A percentile compares a stretch with the other conserved stretches of the same genome.
Conservation (phyloP, 2,797 vertebrate genomes). For the Peromyscus melanophrys region DNA sequence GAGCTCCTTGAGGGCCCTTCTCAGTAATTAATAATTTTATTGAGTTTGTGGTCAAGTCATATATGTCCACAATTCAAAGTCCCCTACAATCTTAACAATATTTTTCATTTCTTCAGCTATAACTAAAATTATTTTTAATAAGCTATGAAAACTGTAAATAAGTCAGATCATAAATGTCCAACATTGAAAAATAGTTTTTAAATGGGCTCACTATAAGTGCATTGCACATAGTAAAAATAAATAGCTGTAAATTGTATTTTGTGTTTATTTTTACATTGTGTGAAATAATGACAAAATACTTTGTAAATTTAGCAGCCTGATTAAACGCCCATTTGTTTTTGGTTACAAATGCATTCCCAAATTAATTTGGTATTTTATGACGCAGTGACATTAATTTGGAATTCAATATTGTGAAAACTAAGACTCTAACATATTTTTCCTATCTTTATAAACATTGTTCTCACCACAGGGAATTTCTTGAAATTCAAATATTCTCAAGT, state of each 20-base stretch:
- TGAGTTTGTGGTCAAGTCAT: slow-evolving; percentile 68
- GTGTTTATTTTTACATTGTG: slow-evolving; percentile 11
- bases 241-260: slow-evolving; percentile 1
- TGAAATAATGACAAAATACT: slow-evolving; percentile 8
- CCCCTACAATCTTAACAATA: slow-evolving; percentile 54
- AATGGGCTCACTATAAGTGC: background rate
- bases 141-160: slow-evolving; percentile 63
- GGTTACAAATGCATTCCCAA: slow-evolving; percentile 50
- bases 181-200: slow-evolving; percentile 55
- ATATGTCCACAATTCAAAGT: slow-evolving; percentile 23
- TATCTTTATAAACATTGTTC: slow-evolving; percentile 37
- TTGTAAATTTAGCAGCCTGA: slow-evolving; percentile 55
- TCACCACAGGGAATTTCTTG: slow-evolving; percentile 37
- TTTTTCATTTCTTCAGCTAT: slow-evolving; percentile 63
- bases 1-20: slow-evolving; percentile 5
- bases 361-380: slow-evolving; percentile 56
- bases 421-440: slow-evolving; percentile 45
- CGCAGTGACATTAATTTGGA: slow-evolving; percentile 60
- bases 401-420: slow-evolving; percentile 70
- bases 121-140: slow-evolving; percentile 69
- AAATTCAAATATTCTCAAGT: slow-evolving; percentile 64
- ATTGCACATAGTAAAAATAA: background rate
- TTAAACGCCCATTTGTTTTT: slow-evolving; percentile 63
- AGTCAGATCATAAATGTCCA: slow-evolving; percentile 40
- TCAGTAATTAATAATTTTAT: slow-evolving; percentile 75